Conservation (phyloP, 2,113 vertebrate genomes). For the Oncorhynchus nerka region DNA sequence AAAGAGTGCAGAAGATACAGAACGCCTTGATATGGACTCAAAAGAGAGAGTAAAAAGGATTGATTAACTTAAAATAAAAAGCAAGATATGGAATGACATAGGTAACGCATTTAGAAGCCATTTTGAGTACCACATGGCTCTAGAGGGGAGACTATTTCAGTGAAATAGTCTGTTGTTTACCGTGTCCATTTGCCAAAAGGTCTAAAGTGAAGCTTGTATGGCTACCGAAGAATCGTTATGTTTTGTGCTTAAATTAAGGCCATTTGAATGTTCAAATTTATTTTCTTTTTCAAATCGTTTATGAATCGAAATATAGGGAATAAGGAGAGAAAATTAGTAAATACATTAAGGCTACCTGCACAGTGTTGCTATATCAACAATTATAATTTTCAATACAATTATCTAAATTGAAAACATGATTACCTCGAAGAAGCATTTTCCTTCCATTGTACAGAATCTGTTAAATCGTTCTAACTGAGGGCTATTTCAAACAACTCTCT, state of each 20-base stretch:
- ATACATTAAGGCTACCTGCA: neutral
- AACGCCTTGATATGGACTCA: constrained; percentile 20
- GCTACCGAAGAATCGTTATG: neutral
- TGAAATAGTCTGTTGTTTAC: too few species aligned
- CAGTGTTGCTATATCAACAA: neutral
- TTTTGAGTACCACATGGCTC: neutral
- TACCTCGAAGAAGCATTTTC: neutral
- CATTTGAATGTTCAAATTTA: neutral
- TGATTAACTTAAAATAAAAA: constrained; percentile 11
- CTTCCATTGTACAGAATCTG: neutral
- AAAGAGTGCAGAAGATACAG: constrained; percentile 18
- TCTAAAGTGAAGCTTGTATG: neutral
- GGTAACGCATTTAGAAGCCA: neutral
- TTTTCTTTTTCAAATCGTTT: neutral
- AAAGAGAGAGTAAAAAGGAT: neutral
- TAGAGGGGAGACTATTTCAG: neutral
- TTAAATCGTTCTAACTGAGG: neutral
- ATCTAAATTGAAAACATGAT: neutral
- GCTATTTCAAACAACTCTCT: too few species aligned
- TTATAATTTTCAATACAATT: neutral
- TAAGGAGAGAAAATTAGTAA: neutral
- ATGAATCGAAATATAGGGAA: neutral
- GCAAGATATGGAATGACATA: neutral
- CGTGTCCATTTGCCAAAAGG: too few species aligned
- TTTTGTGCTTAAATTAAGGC: neutral